A percentile compares a stretch with the other conserved stretches of the same genome.
These are phyloP conservation scores for Xyliphius kryptos DNA, from an alignment of 2,113 vertebrate species.

Conservation along the genomic window DNA sequence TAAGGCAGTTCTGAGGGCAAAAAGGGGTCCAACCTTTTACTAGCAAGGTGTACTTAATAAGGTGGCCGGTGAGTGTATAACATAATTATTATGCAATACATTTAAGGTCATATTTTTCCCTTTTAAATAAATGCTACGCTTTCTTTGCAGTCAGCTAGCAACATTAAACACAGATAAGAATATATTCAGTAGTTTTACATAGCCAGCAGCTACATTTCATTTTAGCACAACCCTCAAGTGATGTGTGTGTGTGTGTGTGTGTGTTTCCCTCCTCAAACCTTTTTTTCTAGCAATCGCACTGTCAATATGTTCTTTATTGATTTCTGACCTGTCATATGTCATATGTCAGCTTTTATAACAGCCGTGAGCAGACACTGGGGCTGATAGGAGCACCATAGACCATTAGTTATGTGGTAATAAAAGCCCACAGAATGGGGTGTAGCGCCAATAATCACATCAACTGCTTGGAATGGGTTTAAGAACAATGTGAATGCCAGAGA, in stretches of 20 bases:
- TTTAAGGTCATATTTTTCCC: too few species aligned
- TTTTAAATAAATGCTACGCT: neutral
- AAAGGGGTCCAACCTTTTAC: too few species aligned
- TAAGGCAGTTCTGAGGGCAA: too few species aligned
- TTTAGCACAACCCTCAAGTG: slow-evolving; percentile 4
- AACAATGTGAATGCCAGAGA: slow-evolving; percentile 7
- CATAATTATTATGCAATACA: too few species aligned
- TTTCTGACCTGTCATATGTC: slow-evolving; percentile 30
- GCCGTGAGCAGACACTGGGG: slow-evolving; percentile 1
- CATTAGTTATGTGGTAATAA: slow-evolving; percentile 29
- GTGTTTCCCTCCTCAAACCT: too few species aligned
- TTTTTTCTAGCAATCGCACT: slow-evolving; percentile 6
- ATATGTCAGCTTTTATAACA: slow-evolving; percentile 31
- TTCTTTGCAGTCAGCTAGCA: neutral
- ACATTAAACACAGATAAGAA: slow-evolving; percentile 12
- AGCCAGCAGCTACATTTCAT: slow-evolving; percentile 3
- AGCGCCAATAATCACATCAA: slow-evolving; percentile 22
- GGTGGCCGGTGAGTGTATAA: too few species aligned
- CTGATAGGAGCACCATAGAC: slow-evolving; percentile 23
- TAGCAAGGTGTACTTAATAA: too few species aligned
- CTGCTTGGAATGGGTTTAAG: slow-evolving; percentile 13
- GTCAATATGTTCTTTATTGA: slow-evolving; percentile 19
- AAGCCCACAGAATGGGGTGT: slow-evolving; percentile 12
- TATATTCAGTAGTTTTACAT: neutral
- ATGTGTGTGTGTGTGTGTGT: too few species aligned